A percentile compares a stretch with the other conserved stretches of the same genome.
Conservation (phyloP, 2,888 invertebrate species). For the Sisyra terminalis region DNA sequence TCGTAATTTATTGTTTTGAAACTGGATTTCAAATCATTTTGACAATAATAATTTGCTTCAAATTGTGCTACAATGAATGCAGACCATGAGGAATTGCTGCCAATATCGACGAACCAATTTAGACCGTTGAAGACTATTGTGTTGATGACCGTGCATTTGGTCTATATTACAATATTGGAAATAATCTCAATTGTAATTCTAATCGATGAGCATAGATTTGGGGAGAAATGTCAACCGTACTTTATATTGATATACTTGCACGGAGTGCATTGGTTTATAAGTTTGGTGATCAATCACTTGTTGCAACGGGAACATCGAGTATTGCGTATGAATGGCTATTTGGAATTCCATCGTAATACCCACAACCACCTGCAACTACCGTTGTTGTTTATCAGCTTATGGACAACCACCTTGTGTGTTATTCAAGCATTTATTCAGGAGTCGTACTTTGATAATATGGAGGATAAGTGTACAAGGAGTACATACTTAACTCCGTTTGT, state of each 20-base stretch:
- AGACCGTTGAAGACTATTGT: constrained; percentile 23
- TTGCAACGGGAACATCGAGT: constrained; percentile 40
- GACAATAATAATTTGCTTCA: too few relatives aligned
- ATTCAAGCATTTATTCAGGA: constrained; percentile 38
- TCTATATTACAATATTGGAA: constrained; percentile 21
- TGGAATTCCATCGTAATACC: constrained; percentile 48
- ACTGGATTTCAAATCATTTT: too few relatives aligned
- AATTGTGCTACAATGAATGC: not conserved
- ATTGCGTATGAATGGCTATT: constrained; percentile 44
- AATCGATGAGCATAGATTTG: constrained; percentile 22
- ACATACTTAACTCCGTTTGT: constrained; percentile 34
- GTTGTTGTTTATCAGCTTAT: constrained; percentile 42
- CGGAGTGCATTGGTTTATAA: constrained; percentile 37
- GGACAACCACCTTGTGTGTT: constrained; percentile 38
- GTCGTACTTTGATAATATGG: constrained; percentile 33
- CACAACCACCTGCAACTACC: constrained; percentile 40
- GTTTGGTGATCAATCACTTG: constrained; percentile 37
- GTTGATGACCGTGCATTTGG: constrained; percentile 20
- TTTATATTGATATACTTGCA: constrained; percentile 40
- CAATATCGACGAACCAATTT: constrained; percentile 14
- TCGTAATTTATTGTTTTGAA: too few relatives aligned
- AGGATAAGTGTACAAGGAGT: constrained; percentile 30
- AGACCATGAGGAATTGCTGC: constrained; percentile 2
- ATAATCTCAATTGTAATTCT: constrained; percentile 23
- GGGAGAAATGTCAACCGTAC: constrained; percentile 34